Evolutionary conservation across 2,113 vertebrate species (phyloP), one percentile per base, ranked within the genome.

Genomic region (Trichomycterus rosablanca): DNA sequence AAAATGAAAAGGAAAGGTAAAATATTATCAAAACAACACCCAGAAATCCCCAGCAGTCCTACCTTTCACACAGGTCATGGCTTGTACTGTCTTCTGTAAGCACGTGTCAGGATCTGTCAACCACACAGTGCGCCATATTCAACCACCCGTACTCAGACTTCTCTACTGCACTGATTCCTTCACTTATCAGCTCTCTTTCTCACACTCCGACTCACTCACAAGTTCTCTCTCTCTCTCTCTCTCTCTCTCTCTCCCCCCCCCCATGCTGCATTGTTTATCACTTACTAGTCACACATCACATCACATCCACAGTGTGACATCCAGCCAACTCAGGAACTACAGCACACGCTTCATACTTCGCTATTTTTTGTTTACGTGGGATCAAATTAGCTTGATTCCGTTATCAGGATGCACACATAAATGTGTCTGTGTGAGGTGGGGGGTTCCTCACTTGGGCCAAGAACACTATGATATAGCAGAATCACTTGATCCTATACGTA

Each of bases 31-130:
- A n/a, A n/a, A n/a, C n/a, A n/a, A n/a, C n/a, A n/a, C n/a, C n/a
- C n/a, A n/a, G n/a, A n/a, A n/a, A n/a, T n/a, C n/a, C n/a, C n/a
- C n/a, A n/a, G 26, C n/a, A 30, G 62, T 68, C 80, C 87, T 85
- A 91, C 89, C 89, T 90, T 84, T 89, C 74, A 89, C 74, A 68
- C 86, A 92, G 78, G 86, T 88, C 89, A 91, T 90, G 48, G 7
- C 52, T 44, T 14, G 19, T 48, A 11, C 11, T 46, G 14, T 8
- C 1, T 16, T 1, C 7, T 22, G 40, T 59, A 3, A 39, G 32
- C n/a, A n/a, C n/a, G n/a, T n/a, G n/a, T n/a, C n/a, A n/a, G n/a
- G n/a, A n/a, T n/a, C n/a, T n/a, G n/a, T n/a, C n/a, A n/a, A n/a
- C n/a, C n/a, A n/a, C n/a, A n/a, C n/a, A n/a, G n/a, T n/a, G n/a